Evolutionary conservation across 2,888 invertebrate genomes (phyloP).

Genomic region (Ligdia adustata): DNA sequence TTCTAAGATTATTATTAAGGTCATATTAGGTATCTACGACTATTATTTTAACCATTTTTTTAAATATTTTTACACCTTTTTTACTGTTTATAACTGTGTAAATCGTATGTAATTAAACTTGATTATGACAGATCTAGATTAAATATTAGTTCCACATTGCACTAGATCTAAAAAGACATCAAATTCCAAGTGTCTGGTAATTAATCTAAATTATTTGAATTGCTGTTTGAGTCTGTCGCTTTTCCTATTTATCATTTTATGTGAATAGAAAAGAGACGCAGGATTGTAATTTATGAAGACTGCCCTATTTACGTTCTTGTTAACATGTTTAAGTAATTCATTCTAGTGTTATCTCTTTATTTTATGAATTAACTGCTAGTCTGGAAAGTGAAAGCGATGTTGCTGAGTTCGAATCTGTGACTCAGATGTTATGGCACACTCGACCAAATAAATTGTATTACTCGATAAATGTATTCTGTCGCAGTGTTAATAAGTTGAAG

Average conservation of each 20-base stretch:
- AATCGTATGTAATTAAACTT: too few species aligned
- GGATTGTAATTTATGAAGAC: conserved; percentile 44
- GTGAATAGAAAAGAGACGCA: conserved; percentile 17
- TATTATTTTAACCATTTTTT: conserved; percentile 1
- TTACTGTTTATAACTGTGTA: too few species aligned
- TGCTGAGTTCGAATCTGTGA: conserved; percentile 40
- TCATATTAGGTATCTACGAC: neutral
- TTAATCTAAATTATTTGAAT: neutral
- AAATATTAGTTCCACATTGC: too few species aligned
- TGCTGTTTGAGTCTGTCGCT: conserved; percentile 1
- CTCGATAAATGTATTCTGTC: conserved; percentile 1
- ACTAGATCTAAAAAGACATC: too few species aligned
- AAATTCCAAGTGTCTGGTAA: too few species aligned
- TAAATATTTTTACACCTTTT: too few species aligned
- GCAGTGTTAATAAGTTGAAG: conserved; percentile 22
- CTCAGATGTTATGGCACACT: conserved; percentile 24
- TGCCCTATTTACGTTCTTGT: conserved; percentile 51
- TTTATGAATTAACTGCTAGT: conserved; percentile 54
- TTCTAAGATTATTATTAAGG: conserved; percentile 2
- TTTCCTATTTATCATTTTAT: conserved; percentile 13
- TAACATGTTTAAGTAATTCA: conserved; percentile 58
- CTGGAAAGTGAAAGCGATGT: conserved; percentile 46
- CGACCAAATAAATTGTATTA: conserved; percentile 3
- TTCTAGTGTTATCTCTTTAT: conserved; percentile 39
- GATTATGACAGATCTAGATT: too few species aligned